These are phyloP conservation scores for Platycheirus rosarum DNA, from an alignment of 2,888 invertebrate genomes.

Conservation along the genomic window DNA sequence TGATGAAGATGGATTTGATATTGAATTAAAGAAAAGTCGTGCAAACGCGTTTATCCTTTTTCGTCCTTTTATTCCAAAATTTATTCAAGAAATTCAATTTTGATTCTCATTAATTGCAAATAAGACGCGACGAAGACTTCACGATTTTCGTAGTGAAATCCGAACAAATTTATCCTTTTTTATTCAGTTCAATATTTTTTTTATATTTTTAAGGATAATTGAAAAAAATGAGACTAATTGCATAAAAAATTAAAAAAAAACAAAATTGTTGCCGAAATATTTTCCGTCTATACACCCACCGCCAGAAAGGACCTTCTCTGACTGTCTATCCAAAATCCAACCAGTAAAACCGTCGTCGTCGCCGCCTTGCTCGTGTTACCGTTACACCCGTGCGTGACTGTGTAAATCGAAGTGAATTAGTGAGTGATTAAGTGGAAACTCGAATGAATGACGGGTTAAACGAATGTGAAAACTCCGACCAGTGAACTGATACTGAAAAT, in stretches of 20 bases:
- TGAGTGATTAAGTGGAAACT: not conserved
- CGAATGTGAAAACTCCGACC: constrained; percentile 72
- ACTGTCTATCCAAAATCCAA: constrained; percentile 4
- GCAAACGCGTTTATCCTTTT: constrained; percentile 2
- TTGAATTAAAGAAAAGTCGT: constrained; percentile 8
- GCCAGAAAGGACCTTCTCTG: constrained; percentile 14
- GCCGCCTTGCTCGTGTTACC: not conserved
- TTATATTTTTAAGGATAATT: no score
- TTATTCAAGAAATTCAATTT: constrained; percentile 13
- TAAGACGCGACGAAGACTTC: not conserved
- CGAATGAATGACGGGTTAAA: constrained; percentile 28
- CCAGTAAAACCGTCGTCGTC: not conserved
- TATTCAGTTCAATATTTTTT: no score
- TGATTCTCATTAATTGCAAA: constrained; percentile 17
- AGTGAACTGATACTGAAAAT: constrained; percentile 69
- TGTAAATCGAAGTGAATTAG: constrained; percentile 27
- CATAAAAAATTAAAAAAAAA: constrained; percentile 30
- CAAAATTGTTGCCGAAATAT: constrained; percentile 56
- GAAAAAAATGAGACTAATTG: no score
- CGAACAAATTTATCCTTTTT: no score
- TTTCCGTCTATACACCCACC: constrained; percentile 1
- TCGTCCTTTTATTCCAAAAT: constrained; percentile 16
- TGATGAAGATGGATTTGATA: constrained; percentile 21
- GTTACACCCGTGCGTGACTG: constrained; percentile 51
- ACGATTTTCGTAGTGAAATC: no score